Base-by-base conservation (phyloP, 2,797 vertebrate species). In the Sebastes variabilis region DNA sequence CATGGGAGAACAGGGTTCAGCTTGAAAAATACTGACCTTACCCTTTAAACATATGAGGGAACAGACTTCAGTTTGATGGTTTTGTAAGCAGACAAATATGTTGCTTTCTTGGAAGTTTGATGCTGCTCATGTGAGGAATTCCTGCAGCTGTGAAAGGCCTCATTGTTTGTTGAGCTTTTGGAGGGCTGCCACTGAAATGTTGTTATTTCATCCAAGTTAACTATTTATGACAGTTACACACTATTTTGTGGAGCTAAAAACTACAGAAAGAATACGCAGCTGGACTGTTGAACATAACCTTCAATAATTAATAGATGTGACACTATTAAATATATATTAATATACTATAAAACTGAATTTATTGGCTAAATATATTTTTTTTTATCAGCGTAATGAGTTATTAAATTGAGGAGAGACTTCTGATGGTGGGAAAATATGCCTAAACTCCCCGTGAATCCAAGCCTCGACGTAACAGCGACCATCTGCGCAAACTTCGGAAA, bases 401-500 rank as follows among this genome's bases (percentile, higher is more conserved):
- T 66, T 71, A 52, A n/a, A 25, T 2, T 36, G 46, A 82, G 36
- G 58, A 56, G 55, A 65, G 77, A 55, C 25, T 22, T 64, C 66
- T 38, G 6, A 59, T 27, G 25, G 60, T 78, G 80, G 52, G 59
- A 75, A 84, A 77, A 74, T 42, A 58, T 64, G 75, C 69, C 24
- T 52, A 22, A 65, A 10, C 59, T 69, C 54, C 13, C 60, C 10
- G 1, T 56, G 66, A 77, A 65, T 64, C 24, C 52, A 24, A 61
- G 27, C 27, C 64, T 72, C 12, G 14, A 36, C 30, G 38, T 66
- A 77, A 85, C 25, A 66, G 12, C 65, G 46, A 77, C 82, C 87
- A 87, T 84, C 83, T 90, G 81, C 49, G 1, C 71, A 80, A 79
- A 77, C 56, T 72, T 75, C 75, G 77, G 54, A 30, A 64, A 2